A percentile compares a stretch with the other conserved stretches of the same genome.
Evolutionary conservation across 2,888 invertebrate genomes (phyloP).

Genomic region (Drosophila leonis): DNA sequence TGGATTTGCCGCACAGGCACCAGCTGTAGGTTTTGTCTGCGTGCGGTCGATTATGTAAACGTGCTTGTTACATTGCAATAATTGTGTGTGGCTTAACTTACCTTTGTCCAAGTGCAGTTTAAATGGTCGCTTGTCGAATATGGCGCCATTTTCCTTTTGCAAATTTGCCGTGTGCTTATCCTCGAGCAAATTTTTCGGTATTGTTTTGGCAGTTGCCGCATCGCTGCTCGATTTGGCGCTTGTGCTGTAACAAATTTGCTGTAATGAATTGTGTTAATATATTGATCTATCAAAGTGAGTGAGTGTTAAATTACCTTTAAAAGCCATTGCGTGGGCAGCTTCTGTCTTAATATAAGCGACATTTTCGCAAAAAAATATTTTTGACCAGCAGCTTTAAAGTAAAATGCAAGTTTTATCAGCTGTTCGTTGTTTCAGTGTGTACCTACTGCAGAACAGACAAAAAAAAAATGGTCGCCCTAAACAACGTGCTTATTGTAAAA

Average conservation of each 20-base stretch:
- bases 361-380: slow-evolving; percentile 28
- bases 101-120: slow-evolving; percentile 90
- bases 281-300: background rate
- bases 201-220: slow-evolving; percentile 82
- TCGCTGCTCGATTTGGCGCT: slow-evolving; percentile 41
- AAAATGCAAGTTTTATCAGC: slow-evolving; percentile 28
- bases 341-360: slow-evolving; percentile 57
- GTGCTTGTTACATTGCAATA: background rate
- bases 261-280: background rate
- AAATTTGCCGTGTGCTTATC: slow-evolving; percentile 87
- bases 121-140: slow-evolving; percentile 96
- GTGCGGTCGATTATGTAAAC: slow-evolving; percentile 60
- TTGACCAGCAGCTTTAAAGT: background rate
- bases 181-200: slow-evolving; percentile 89
- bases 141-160: slow-evolving; percentile 90
- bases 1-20: slow-evolving; percentile 98
- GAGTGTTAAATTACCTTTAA: slow-evolving; percentile 43
- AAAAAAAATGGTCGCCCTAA: slow-evolving; percentile 18
- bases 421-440: slow-evolving; percentile 38
- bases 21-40: slow-evolving; percentile 92
- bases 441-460: background rate
- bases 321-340: slow-evolving; percentile 37
- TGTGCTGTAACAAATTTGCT: slow-evolving; percentile 52
- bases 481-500: background rate
- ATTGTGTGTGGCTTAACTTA: slow-evolving; percentile 59